phyloP scores from a whole-genome alignment of 2,797 vertebrate genomes.

The Margarornis squamiger region DNA sequence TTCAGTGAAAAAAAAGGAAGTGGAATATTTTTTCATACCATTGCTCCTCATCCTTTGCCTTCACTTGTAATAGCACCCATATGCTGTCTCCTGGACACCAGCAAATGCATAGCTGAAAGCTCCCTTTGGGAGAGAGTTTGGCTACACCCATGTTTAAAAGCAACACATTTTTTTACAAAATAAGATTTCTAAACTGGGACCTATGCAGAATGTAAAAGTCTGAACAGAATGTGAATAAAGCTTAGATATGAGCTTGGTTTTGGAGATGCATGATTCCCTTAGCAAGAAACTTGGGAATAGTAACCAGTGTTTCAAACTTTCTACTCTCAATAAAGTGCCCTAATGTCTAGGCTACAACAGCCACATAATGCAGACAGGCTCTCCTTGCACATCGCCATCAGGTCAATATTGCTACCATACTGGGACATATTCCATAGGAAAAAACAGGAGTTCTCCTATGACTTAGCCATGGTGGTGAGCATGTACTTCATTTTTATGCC shows the following conservation, averaged over 20 bases:
- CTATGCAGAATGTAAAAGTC: background rate
- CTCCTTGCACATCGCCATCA: background rate
- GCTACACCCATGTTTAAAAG: background rate
- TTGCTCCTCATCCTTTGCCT: background rate
- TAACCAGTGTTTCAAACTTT: background rate
- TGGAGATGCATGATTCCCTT: background rate
- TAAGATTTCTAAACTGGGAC: background rate
- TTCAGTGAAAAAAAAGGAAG: background rate
- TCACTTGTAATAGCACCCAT: background rate
- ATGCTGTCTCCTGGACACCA: background rate
- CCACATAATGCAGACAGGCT: background rate
- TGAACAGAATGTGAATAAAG: background rate
- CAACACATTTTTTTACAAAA: background rate
- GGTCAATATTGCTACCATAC: background rate
- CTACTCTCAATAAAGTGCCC: background rate
- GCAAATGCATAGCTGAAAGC: background rate
- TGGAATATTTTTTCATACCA: background rate
- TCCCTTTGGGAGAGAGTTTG: background rate
- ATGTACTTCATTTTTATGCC: background rate
- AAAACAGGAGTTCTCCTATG: background rate
- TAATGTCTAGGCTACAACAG: background rate
- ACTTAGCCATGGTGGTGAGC: fast-evolving
- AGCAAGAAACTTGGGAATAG: background rate
- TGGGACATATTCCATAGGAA: background rate
- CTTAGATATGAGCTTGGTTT: background rate